These are phyloP conservation scores for Clarias gariepinus DNA, from an alignment of 2,113 vertebrate species.

Conservation along the genomic window DNA sequence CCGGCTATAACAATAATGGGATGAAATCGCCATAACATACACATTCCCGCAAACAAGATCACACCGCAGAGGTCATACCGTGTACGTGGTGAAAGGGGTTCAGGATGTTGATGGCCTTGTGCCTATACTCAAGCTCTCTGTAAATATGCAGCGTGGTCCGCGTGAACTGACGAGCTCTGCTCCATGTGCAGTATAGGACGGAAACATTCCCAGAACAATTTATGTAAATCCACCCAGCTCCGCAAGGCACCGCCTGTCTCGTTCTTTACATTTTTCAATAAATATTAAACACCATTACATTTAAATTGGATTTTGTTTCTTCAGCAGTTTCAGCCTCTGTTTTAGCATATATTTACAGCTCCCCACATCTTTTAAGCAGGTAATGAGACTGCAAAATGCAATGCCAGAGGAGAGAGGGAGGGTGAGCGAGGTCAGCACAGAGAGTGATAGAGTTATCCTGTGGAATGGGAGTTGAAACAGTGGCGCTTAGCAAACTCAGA, in stretches of 20 bases:
- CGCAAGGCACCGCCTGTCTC: conserved; percentile 73
- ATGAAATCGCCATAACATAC: conserved; percentile 48
- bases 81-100: conserved; percentile 44
- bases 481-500: conserved; percentile 43
- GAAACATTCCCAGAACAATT: conserved; percentile 74
- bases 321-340: conserved; percentile 61
- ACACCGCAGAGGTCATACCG: conserved; percentile 19
- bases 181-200: conserved; percentile 56
- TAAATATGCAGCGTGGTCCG: conserved; percentile 52
- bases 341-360: conserved; percentile 74
- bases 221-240: conserved; percentile 76
- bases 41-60: conserved; percentile 34
- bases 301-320: conserved; percentile 74
- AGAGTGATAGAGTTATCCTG: conserved; percentile 57
- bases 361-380: conserved; percentile 70
- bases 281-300: conserved; percentile 82
- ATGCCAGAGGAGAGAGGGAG: conserved; percentile 60
- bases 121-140: conserved; percentile 44
- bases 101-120: conserved; percentile 58
- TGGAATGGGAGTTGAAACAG: conserved; percentile 38
- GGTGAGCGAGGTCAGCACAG: conserved; percentile 35
- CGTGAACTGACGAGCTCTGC: conserved; percentile 52
- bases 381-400: conserved; percentile 70
- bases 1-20: conserved; percentile 55
- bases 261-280: conserved; percentile 79